Percentiles rank a stretch among this genome's conserved stretches.
These are phyloP conservation scores for Orius laevigatus DNA, from an alignment of 1,140 invertebrate species.

Conservation along the genomic window DNA sequence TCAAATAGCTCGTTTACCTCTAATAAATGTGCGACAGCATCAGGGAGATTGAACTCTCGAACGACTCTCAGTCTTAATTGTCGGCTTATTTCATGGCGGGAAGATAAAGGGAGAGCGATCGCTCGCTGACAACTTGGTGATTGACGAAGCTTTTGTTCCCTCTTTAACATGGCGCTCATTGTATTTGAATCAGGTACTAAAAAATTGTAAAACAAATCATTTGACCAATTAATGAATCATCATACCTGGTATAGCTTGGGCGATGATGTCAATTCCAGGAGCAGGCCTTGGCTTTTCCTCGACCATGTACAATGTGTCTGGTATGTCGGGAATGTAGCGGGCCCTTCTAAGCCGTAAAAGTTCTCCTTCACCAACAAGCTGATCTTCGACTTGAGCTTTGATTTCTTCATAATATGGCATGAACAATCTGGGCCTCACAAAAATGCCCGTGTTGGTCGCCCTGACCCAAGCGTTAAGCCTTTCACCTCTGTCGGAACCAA, in stretches of 20 bases:
- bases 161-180: constrained; percentile 64
- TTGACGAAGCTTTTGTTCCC: constrained; percentile 67
- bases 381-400: constrained; percentile 71
- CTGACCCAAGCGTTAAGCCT: constrained; percentile 69
- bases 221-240: background rate
- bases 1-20: constrained; percentile 31
- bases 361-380: constrained; percentile 49
- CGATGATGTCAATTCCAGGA: constrained; percentile 28
- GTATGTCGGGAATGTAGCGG: constrained; percentile 53
- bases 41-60: constrained; percentile 84
- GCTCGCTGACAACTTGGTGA: constrained; percentile 65
- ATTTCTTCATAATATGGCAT: constrained; percentile 89
- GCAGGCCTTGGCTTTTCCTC: constrained; percentile 36
- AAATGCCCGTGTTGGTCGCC: constrained; percentile 55
- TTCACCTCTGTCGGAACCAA: constrained; percentile 30
- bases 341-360: constrained; percentile 35
- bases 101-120: constrained; percentile 52
- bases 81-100: constrained; percentile 55
- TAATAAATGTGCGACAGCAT: constrained; percentile 71
- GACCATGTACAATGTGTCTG: constrained; percentile 90
- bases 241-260: constrained; percentile 28
- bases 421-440: constrained; percentile 73
- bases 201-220: constrained; percentile 16
- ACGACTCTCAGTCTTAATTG: constrained; percentile 76
- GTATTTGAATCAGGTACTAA: constrained; percentile 55